Percentiles rank a stretch among this genome's conserved stretches.
Conservation (phyloP, 2,888 invertebrate genomes). For the Noctua comes region DNA sequence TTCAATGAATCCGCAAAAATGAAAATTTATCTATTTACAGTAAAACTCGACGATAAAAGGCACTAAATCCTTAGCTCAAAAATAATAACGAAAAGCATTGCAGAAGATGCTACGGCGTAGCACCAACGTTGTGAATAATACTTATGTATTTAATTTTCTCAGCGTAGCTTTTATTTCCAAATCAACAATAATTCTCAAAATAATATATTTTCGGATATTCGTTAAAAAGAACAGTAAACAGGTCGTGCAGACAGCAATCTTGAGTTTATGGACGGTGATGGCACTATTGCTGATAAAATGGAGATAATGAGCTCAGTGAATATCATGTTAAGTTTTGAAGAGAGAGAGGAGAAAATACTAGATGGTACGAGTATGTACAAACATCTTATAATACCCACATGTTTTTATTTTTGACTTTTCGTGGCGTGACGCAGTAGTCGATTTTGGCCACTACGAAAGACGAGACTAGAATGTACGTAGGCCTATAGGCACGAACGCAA, state of each 20-base stretch:
- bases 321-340: not conserved
- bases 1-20: not conserved
- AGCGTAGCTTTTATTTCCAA: not conserved
- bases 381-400: not conserved
- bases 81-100: not conserved
- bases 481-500: not conserved
- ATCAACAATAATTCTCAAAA: not conserved
- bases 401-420: not conserved
- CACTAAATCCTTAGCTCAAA: not conserved
- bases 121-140: not conserved
- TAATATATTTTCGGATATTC: not conserved
- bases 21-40: not conserved
- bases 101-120: constrained; percentile 16
- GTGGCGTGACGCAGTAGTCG: not conserved
- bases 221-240: not conserved
- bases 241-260: not conserved
- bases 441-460: not conserved
- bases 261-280: not conserved
- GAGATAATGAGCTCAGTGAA: not conserved
- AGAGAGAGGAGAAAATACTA: not conserved
- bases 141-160: not conserved
- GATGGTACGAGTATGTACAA: not conserved
- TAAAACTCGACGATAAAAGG: not conserved
- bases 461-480: not conserved
- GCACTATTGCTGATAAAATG: not conserved